Percentiles rank a stretch among this genome's conserved stretches.
These are phyloP conservation scores for Pteropus rufus DNA, from an alignment of 2,797 vertebrate species.

Conservation along the genomic window DNA sequence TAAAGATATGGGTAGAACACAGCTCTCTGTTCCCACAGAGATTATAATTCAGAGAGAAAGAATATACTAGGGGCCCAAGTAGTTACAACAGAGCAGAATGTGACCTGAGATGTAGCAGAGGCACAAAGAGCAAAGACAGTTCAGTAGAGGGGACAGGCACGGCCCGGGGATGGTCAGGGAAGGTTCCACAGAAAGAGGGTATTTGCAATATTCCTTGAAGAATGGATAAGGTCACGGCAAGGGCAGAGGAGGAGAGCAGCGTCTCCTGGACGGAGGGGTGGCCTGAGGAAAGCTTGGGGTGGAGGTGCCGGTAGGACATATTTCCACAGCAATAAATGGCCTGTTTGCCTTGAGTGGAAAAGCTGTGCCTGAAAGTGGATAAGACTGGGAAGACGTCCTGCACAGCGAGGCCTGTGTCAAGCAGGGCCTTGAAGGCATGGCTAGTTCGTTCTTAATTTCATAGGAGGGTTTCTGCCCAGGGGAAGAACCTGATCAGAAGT, in stretches of 20 bases:
- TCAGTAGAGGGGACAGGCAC: background rate
- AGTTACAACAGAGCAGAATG: background rate
- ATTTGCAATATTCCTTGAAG: background rate
- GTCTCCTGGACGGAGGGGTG: background rate
- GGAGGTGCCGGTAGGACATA: background rate
- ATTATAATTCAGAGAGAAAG: background rate
- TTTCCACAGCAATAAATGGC: background rate
- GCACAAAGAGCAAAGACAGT: background rate
- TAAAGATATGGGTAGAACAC: background rate
- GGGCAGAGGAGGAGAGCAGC: background rate
- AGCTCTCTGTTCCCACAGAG: background rate
- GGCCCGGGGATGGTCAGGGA: background rate
- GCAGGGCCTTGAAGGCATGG: background rate
- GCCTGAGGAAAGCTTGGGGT: background rate
- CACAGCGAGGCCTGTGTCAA: fast-evolving
- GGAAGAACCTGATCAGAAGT: background rate
- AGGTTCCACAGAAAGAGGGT: background rate
- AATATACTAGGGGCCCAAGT: background rate
- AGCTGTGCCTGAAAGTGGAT: background rate
- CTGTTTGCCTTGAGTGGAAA: background rate
- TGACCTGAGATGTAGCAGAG: background rate
- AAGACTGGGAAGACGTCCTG: background rate
- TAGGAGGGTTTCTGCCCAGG: background rate
- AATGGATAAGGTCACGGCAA: no score
- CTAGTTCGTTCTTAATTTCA: background rate